A percentile compares a stretch with the other conserved stretches of the same genome.
phyloP scores from a whole-genome alignment of 2,797 vertebrate genomes.

The Spea hammondii region DNA sequence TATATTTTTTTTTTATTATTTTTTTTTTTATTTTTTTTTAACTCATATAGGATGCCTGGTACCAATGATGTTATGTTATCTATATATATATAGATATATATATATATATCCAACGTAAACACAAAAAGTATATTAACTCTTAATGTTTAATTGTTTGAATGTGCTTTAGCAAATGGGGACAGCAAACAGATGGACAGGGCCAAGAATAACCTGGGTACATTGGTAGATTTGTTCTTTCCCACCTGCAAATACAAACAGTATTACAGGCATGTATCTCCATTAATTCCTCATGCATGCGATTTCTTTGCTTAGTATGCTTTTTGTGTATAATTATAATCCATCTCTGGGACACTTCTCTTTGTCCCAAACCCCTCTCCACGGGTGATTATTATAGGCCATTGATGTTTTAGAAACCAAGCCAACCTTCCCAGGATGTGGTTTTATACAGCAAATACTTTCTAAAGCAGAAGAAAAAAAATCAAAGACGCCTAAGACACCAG shows the following conservation, averaged over 20 bases:
- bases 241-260: not conserved
- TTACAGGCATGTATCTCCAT: not conserved
- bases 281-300: not conserved
- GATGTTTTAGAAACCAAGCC: conserved; percentile 8
- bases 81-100: too few species aligned
- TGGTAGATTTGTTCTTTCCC: not conserved
- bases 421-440: conserved; percentile 10
- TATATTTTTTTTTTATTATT: too few species aligned
- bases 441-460: conserved; percentile 5
- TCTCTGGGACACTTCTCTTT: conserved; percentile 10
- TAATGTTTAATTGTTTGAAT: too few species aligned
- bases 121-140: too few species aligned
- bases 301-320: not conserved
- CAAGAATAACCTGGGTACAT: not conserved
- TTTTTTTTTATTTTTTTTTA: too few species aligned
- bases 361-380: conserved; percentile 1
- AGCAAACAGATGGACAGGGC: not conserved
- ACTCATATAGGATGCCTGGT: too few species aligned
- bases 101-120: too few species aligned
- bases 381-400: conserved; percentile 4
- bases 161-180: not conserved
- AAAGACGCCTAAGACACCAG: not conserved
- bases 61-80: too few species aligned
- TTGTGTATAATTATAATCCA: conserved; percentile 1
- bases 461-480: not conserved